A percentile compares a stretch with the other conserved stretches of the same genome.
These are phyloP conservation scores for Meloe dianella DNA, from an alignment of 2,888 invertebrate species.

Conservation along the genomic window DNA sequence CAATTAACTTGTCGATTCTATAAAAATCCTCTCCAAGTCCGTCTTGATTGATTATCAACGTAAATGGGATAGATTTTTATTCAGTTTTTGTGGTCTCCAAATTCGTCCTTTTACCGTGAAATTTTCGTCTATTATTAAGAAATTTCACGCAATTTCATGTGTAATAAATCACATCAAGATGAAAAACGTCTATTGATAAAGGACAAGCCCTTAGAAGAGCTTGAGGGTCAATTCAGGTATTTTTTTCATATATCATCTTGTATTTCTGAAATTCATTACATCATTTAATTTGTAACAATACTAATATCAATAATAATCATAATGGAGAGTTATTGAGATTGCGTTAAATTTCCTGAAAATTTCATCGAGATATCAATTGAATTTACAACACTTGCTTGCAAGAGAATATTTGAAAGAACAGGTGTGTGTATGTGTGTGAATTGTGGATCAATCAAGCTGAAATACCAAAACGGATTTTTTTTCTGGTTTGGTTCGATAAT, in stretches of 20 bases:
- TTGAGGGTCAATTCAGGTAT: not conserved
- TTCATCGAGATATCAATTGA: too few species aligned
- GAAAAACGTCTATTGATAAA: not conserved
- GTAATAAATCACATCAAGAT: conserved; percentile 44
- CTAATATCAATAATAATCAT: not conserved
- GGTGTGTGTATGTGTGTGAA: not conserved
- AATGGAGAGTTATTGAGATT: not conserved
- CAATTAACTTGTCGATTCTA: conserved; percentile 20
- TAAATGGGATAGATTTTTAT: not conserved
- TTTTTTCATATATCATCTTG: not conserved
- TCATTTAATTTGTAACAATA: not conserved
- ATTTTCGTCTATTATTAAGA: conserved; percentile 43
- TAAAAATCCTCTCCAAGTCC: not conserved
- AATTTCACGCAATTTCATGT: conserved; percentile 50
- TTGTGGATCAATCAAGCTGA: not conserved
- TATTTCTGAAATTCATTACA: not conserved
- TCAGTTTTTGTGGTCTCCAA: conserved; percentile 6
- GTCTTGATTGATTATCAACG: not conserved
- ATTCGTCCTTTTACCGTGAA: conserved; percentile 43
- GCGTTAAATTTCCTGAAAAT: not conserved
- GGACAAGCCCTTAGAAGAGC: not conserved
- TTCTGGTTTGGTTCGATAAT: not conserved
- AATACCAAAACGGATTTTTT: not conserved
- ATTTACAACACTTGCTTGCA: not conserved
- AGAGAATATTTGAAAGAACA: not conserved